Base-by-base conservation (phyloP, 1,140 invertebrate genomes). In the Leucophenga varia region DNA sequence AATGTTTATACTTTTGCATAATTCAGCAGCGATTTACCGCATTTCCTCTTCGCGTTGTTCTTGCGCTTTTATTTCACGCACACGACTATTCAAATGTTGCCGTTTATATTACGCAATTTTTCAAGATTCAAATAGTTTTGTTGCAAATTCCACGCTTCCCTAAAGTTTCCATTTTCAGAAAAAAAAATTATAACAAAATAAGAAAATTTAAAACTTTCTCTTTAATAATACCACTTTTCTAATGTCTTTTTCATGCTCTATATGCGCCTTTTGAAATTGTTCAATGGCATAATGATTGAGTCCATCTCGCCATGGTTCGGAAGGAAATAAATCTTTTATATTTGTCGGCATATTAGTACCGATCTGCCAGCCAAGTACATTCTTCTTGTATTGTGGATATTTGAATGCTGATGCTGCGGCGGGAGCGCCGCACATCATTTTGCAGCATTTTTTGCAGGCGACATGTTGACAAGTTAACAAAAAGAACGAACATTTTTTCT, bases 381-480 rank as follows among this genome's bases (percentile, higher is more conserved):
- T 39, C 10, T 31, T 39, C 9, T 10, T 20, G 14, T 67, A 71
- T 2, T 61, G 40, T 10, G 52, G 51, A 31, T 67, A 71, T 12
- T 25, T 46, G 18, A 36, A 71, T 3, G 57, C 47, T n/a, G n/a
- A n/a, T n/a, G n/a, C n/a, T n/a, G n/a, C n/a, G n/a, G n/a, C n/a
- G n/a, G n/a, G n/a, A 36, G 64, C 57, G 7, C 34, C 42, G 7
- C 60, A 7, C 6, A 36, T 37, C 5, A 43, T 52, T 17, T 36
- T 54, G 1, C 54, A 48, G 13, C 67, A 67, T 22, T 61, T 56
- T 0, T 56, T 47, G 36, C 67, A 71, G 3, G 14, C 7, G 0
- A 71, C 45, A 17, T 71, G 67, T 14, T 67, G 47, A 25, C 67
- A 71, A n/a, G 67, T 57, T 3, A 71, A 39, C 16, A 71, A 20